These are phyloP conservation scores for Rhimphoctona megacephalus DNA, from an alignment of 2,888 invertebrate genomes.

Conservation along the genomic window DNA sequence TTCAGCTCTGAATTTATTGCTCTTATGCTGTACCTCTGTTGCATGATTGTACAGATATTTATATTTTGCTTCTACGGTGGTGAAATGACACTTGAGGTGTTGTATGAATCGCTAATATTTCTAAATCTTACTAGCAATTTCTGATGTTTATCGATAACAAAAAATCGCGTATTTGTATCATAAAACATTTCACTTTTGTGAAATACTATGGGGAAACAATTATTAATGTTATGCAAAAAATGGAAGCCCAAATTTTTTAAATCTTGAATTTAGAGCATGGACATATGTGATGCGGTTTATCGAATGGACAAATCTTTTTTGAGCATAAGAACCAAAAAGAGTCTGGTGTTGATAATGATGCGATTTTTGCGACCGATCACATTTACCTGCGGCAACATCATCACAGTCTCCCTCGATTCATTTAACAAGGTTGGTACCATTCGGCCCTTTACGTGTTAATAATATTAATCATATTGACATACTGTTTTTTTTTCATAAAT, in stretches of 20 bases:
- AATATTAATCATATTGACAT: neutral
- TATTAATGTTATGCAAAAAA: no score
- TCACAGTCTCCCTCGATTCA: conserved; percentile 69
- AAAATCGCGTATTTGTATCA: no score
- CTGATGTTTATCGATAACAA: neutral
- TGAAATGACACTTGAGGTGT: conserved; percentile 68
- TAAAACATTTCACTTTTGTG: no score
- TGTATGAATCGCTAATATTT: neutral
- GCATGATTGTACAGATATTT: conserved; percentile 74
- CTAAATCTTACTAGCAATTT: neutral
- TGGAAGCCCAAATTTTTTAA: neutral
- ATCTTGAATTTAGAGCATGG: conserved; percentile 66
- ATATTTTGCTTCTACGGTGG: conserved; percentile 67
- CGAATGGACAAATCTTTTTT: conserved; percentile 72
- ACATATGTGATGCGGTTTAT: conserved; percentile 70
- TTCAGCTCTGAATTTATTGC: conserved; percentile 67
- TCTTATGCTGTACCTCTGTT: conserved; percentile 65
- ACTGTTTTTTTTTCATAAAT: neutral
- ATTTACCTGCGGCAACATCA: conserved; percentile 69
- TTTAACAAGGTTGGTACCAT: conserved; percentile 69
- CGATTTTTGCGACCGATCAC: conserved; percentile 68
- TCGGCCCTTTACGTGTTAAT: neutral
- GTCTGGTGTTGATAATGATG: conserved; percentile 69
- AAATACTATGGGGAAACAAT: no score
- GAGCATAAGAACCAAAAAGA: conserved; percentile 58